Evolutionary conservation across 2,113 vertebrate genomes (phyloP), one percentile per base, ranked within the genome.

Genomic region (Dissostichus mawsoni): DNA sequence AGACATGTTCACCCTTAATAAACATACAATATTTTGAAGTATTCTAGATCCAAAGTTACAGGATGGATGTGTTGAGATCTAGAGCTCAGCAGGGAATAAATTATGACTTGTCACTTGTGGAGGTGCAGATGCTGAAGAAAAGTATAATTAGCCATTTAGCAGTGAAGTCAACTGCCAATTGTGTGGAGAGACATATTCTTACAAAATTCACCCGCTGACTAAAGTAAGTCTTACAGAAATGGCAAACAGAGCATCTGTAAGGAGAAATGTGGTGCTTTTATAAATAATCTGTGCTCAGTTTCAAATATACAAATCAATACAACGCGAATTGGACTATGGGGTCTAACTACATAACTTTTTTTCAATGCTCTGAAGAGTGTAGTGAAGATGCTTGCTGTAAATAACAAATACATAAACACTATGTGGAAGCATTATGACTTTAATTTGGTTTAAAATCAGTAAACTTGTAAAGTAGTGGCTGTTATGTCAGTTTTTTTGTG

Each of bases 1-100:
- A 72, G 59, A 80, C 7, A 63, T 18, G 71, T 57, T 18, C 23
- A 78, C 41, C 44, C 52, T 18, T 0, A 33, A 36, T 29, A 29
- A 4, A 29, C 8, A 17, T 33, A 41, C 20, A 1, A 14, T 5
- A 33, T 59, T 56, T 51, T 0, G 25, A 47, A 12, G 70, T 69
- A 57, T 65, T 82, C 36, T 51, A 48, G 65, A 48, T 50, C 57
- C 29, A 1, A n/a, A 67, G 29, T 13, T 13, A 53, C 36, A 62
- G 68, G 11, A 51, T 63, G 59, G 62, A 77, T 20, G 70, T 61
- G 76, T 53, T 0, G n/a, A 66, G 71, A 66, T 61, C 71, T 48
- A 7, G 17, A 78, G 75, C 69, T 72, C 75, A 79, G 51, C 82
- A 25, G 36, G 53, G 72, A 85, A 89, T 91, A 76, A 76, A 85